phyloP scores from a whole-genome alignment of 2,113 vertebrate genomes.

The Okapia johnstoni region DNA sequence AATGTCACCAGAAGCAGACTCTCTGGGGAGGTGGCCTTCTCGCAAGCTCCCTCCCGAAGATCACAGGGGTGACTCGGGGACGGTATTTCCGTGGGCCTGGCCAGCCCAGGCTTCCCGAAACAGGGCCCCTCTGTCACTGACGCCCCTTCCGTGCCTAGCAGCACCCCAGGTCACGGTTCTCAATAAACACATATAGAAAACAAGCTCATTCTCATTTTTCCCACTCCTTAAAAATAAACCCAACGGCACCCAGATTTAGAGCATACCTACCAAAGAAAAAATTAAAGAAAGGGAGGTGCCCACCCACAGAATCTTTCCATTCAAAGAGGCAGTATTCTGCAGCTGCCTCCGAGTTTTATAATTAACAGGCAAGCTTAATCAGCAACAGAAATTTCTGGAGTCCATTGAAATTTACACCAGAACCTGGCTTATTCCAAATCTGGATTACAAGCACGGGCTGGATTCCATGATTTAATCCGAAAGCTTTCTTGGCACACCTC shows the following conservation, averaged over 20 bases:
- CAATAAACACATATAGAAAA: not conserved
- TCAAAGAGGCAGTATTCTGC: conserved; percentile 58
- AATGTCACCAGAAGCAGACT: not conserved
- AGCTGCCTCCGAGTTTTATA: conserved; percentile 54
- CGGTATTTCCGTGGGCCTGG: not conserved
- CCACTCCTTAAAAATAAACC: conserved; percentile 48
- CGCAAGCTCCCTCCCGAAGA: not conserved
- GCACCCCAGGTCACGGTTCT: not conserved
- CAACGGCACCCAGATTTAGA: not conserved
- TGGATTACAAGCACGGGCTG: not conserved
- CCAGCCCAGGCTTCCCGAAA: not conserved
- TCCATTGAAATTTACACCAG: conserved; percentile 20
- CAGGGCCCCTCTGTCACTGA: not conserved
- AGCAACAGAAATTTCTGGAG: conserved; percentile 34
- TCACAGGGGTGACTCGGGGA: not conserved
- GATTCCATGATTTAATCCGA: not conserved
- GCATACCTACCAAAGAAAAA: conserved; percentile 40
- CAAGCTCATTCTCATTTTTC: not conserved
- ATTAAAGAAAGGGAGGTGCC: conserved; percentile 30
- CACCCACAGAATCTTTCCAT: conserved; percentile 51
- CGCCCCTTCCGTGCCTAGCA: not conserved
- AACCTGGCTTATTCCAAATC: conserved; percentile 1
- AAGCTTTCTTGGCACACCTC: not conserved
- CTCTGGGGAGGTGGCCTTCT: not conserved
- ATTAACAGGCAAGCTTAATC: conserved; percentile 44